Evolutionary conservation across 2,113 vertebrate genomes (phyloP).

Genomic region (Myocastor coypus): DNA sequence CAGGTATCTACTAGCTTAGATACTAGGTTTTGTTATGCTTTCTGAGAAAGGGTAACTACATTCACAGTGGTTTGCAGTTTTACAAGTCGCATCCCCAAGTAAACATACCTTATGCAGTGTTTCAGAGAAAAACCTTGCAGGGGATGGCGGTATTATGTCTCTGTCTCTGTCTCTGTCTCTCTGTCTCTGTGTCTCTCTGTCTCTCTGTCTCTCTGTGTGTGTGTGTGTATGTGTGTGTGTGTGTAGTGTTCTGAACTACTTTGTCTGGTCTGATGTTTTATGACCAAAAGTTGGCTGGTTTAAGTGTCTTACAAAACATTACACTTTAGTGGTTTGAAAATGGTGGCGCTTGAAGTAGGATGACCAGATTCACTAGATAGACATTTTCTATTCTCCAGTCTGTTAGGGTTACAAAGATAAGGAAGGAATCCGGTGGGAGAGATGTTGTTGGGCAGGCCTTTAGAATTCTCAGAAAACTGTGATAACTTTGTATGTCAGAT

Average conservation of each 20-base stretch:
- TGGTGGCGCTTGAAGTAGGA: not conserved
- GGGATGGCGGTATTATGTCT: not conserved
- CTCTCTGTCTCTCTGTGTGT: not conserved
- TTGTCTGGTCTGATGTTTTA: not conserved
- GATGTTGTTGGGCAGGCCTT: not conserved
- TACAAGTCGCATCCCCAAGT: not conserved
- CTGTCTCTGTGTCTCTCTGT: too few relatives aligned
- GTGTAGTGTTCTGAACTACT: not conserved
- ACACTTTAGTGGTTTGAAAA: not conserved
- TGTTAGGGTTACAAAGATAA: not conserved
- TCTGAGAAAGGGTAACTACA: not conserved
- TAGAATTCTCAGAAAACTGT: not conserved
- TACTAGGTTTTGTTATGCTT: not conserved
- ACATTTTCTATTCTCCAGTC: not conserved
- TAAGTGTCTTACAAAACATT: not conserved
- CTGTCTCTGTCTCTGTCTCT: too few relatives aligned
- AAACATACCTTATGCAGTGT: not conserved
- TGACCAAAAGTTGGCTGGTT: not conserved
- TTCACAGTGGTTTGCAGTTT: slow-evolving; percentile 10
- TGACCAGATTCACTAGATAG: not conserved
- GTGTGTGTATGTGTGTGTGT: not conserved
- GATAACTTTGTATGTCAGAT: not conserved
- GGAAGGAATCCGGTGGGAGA: not conserved
- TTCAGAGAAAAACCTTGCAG: not conserved
- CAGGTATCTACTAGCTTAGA: not conserved